Conservation (phyloP, 2,888 invertebrate species). For the Nephrotoma guestfalica region DNA sequence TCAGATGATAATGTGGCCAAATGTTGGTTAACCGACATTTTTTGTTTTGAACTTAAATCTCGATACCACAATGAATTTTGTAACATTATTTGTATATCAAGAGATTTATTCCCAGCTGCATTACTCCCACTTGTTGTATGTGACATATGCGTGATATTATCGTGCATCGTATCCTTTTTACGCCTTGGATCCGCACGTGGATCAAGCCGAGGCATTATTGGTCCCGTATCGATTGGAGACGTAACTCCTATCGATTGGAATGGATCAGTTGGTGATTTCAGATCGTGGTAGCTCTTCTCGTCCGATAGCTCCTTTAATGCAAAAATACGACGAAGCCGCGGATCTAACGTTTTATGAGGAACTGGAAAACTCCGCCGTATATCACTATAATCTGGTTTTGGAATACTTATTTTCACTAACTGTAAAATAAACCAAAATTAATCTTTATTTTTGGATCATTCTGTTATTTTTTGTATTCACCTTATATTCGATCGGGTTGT, state of each 20-base stretch:
- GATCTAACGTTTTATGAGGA: slow-evolving; percentile 54
- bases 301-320: slow-evolving; percentile 47
- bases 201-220: slow-evolving; percentile 20
- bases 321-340: slow-evolving; percentile 52
- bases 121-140: background rate
- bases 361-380: slow-evolving; percentile 55
- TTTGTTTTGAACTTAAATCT: slow-evolving; percentile 54
- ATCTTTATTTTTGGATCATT: background rate
- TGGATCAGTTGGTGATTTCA: slow-evolving; percentile 26
- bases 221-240: background rate
- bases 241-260: background rate
- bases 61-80: slow-evolving; percentile 57
- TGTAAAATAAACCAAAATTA: slow-evolving; percentile 8
- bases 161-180: slow-evolving; percentile 13
- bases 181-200: slow-evolving; percentile 26
- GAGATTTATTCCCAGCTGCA: slow-evolving; percentile 10
- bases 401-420: slow-evolving; percentile 42
- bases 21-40: slow-evolving; percentile 55
- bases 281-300: slow-evolving; percentile 29
- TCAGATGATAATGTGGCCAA: slow-evolving; percentile 45
- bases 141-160: background rate
- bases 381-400: slow-evolving; percentile 60
- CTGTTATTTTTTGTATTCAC: slow-evolving; percentile 22
- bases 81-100: slow-evolving; percentile 41
- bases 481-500: slow-evolving; percentile 58